Percentiles rank a stretch among this genome's conserved stretches.
Evolutionary conservation across 2,888 invertebrate genomes (phyloP).

Genomic region (Papilio gigon): DNA sequence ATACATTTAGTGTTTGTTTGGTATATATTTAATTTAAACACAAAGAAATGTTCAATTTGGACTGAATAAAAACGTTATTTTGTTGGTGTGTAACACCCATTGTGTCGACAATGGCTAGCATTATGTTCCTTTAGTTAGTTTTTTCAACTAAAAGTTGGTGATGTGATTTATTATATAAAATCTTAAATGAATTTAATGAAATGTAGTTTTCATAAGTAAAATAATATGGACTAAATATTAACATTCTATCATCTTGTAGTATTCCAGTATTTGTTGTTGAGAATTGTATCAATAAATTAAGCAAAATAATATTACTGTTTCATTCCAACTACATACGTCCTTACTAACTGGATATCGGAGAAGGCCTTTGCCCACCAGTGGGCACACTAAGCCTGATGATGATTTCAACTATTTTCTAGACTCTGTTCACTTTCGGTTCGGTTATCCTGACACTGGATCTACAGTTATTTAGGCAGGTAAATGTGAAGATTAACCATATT

Average conservation of each 20-base stretch:
- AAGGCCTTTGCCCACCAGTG: too few species aligned
- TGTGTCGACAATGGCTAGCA: slow-evolving; percentile 48
- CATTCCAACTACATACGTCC: slow-evolving; percentile 20
- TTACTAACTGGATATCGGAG: too few species aligned
- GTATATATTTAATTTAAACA: slow-evolving; percentile 17
- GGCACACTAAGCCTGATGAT: too few species aligned
- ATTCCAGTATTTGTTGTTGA: slow-evolving; percentile 78
- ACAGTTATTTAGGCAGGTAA: too few species aligned
- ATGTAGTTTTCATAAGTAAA: slow-evolving; percentile 71
- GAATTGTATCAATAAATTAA: slow-evolving; percentile 79
- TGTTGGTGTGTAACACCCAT: slow-evolving; percentile 54
- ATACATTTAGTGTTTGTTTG: background rate
- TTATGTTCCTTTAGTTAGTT: slow-evolving; percentile 61
- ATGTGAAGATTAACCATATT: too few species aligned
- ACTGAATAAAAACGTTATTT: slow-evolving; percentile 41
- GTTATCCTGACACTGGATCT: too few species aligned
- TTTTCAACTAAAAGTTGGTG: slow-evolving; percentile 80
- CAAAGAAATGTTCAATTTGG: slow-evolving; percentile 34
- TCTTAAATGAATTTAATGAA: slow-evolving; percentile 73
- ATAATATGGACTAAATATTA: slow-evolving; percentile 69
- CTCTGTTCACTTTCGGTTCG: too few species aligned
- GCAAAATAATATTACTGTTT: slow-evolving; percentile 54
- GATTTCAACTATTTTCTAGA: too few species aligned
- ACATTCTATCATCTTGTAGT: slow-evolving; percentile 73
- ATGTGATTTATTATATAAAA: slow-evolving; percentile 78